A percentile compares a stretch with the other conserved stretches of the same genome.
phyloP scores from a whole-genome alignment of 2,797 vertebrate genomes.

The Enteromius treurensis region DNA sequence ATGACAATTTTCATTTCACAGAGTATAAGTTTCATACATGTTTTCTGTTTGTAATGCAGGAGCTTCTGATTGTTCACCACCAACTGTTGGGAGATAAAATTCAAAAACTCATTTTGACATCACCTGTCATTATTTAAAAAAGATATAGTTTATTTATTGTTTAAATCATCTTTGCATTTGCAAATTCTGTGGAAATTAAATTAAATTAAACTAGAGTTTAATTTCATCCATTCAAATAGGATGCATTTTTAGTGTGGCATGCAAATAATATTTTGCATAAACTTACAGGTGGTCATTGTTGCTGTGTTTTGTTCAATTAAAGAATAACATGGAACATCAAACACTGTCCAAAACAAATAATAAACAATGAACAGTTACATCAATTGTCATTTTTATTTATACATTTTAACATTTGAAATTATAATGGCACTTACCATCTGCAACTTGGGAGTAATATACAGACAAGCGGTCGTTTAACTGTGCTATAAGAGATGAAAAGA shows the following conservation, averaged over 20 bases:
- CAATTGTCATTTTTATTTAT: background rate
- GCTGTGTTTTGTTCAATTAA: background rate
- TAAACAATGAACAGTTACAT: background rate
- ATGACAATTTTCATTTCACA: background rate
- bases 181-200: background rate
- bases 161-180: background rate
- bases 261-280: background rate
- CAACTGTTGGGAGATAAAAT: constrained; percentile 24
- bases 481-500: background rate
- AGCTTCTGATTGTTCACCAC: background rate
- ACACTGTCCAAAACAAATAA: background rate
- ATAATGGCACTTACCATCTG: constrained; percentile 1
- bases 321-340: background rate
- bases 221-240: background rate
- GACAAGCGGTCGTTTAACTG: fast-evolving
- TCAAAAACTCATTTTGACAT: background rate
- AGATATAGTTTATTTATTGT: background rate
- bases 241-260: background rate
- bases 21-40: background rate
- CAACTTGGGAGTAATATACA: constrained; percentile 13
- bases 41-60: background rate
- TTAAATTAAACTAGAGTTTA: background rate
- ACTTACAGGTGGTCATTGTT: constrained; percentile 22
- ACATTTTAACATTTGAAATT: background rate
- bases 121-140: background rate